Evolutionary conservation across 2,888 invertebrate species (phyloP), one percentile per base, ranked within the genome.

Genomic region (Drosophila prolongata): DNA sequence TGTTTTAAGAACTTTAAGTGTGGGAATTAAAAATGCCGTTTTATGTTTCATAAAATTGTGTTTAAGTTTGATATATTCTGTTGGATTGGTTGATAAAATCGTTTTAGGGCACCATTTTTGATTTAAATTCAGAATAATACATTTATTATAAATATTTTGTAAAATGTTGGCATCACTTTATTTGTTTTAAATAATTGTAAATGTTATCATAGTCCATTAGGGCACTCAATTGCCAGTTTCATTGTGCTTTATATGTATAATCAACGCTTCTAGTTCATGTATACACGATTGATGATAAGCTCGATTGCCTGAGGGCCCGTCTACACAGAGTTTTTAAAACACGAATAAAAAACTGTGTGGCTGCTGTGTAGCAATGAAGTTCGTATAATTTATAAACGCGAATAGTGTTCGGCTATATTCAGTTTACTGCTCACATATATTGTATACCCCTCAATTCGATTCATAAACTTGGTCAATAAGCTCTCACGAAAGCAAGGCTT

Each of bases 391-490:
- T 24, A 40, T 24, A 30, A 16, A 34, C 16, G 13, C 38, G 14
- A 49, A 47, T n/a, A 57, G 58, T n/a, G 16, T 13, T 11, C 16
- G 34, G 30, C 10, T 30, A 14, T 47, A 47, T 14, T 30, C 30
- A 47, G 34, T 49, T 35, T 13, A 47, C 30, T 13, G 44, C 44
- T 44, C 44, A 44, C 3, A 13, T 13, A 38, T 64, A 54, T 54
- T 54, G 47, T 47, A 30, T 64, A 40, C 34, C 46, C 16, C 53
- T 53, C 35, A 37, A 42, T 64, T 52, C 34, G 66, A 50, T 52
- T 44, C 38, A 46, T 42, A 44, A 69, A 55, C 16, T 61, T 71
- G 50, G 61, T 47, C 52, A 70, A 61, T 56, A 61, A 42, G 44
- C 44, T 62, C 46, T 35, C 44, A 34, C 62, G 34, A 66, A 64